Base-by-base conservation (phyloP, 1,140 invertebrate species). In the Cherax quadricarinatus region DNA sequence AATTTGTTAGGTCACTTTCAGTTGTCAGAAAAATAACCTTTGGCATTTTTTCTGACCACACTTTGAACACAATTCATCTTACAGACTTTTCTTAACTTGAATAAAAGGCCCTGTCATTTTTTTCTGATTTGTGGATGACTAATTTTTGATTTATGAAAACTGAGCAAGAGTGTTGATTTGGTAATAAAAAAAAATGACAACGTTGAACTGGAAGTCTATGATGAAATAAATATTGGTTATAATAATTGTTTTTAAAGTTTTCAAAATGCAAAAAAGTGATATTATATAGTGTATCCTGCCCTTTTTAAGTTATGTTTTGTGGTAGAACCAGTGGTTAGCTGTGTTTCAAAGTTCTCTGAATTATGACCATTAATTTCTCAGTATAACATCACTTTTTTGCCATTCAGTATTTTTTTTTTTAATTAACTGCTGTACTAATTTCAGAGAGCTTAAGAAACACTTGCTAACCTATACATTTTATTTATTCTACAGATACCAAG, bases 331-430 rank as follows among this genome's bases (percentile, higher is more conserved):
- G 70, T 86, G 51, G 89, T 91, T 86, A 86, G 82, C 86, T 84
- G 70, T 86, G 70, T 93, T 84, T 91, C 85, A 92, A 88, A 87
- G 88, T 88, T 91, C 88, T 89, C 88, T 93, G 88, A 93, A 88
- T 81, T 86, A 12, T 73, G 18, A 53, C 62, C 57, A 75, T 48
- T 70, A 78, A 49, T 90, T 51, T 82, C 41, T 75, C 21, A 24
- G n/a, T 48, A 57, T 70, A 92, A 80, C 73, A 86, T 93, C 82
- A 89, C 80, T 89, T 89, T 88, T 93, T 93, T 92, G 84, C 83
- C 49, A 49, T 0, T 70, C 78, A 60, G 18, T 12, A 57, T 14
- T 60, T 16, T 41, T 89, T 70, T 82, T 80, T 21, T 57, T n/a
- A n/a, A 9, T 53, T 48, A 84, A 70, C n/a, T 48, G 30, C 30